Conservation (phyloP, 1,140 invertebrate genomes). For the Bombus consobrinus region DNA sequence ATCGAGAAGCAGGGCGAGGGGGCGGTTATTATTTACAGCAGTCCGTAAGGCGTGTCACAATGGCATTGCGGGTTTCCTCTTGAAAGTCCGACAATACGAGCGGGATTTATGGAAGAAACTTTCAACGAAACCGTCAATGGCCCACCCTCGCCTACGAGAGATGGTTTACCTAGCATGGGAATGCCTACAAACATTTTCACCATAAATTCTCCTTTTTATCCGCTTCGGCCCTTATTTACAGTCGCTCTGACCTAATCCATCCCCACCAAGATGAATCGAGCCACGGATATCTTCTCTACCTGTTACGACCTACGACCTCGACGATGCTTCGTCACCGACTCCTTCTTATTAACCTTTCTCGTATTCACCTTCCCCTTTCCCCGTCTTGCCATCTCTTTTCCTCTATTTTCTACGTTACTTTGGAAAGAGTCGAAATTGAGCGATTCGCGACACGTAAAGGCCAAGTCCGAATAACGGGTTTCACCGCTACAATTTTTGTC, state of each 20-base stretch:
- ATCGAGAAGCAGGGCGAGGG: conserved; percentile 34
- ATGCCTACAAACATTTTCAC: conserved; percentile 78
- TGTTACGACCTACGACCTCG: conserved; percentile 46
- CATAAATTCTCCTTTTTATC: conserved; percentile 76
- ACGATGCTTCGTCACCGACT: conserved; percentile 16
- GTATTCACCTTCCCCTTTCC: no score
- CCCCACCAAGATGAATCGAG: conserved; percentile 29
- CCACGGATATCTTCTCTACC: conserved; percentile 57
- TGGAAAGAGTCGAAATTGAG: no score
- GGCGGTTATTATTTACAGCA: conserved; percentile 76
- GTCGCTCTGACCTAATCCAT: conserved; percentile 74
- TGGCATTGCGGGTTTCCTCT: conserved; percentile 82
- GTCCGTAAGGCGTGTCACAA: conserved; percentile 79
- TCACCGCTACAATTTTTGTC: no score
- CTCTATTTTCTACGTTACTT: no score
- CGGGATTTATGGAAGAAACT: conserved; percentile 81
- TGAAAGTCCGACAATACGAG: conserved; percentile 80
- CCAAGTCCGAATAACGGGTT: no score
- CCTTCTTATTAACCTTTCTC: neutral
- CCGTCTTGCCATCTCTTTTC: no score
- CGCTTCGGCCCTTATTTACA: conserved; percentile 69
- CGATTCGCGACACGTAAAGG: no score
- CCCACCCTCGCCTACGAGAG: conserved; percentile 63
- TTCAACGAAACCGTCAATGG: conserved; percentile 83
- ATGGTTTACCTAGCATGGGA: conserved; percentile 64